phyloP scores from a whole-genome alignment of 2,888 invertebrate species.

The Balanococcus diminutus region DNA sequence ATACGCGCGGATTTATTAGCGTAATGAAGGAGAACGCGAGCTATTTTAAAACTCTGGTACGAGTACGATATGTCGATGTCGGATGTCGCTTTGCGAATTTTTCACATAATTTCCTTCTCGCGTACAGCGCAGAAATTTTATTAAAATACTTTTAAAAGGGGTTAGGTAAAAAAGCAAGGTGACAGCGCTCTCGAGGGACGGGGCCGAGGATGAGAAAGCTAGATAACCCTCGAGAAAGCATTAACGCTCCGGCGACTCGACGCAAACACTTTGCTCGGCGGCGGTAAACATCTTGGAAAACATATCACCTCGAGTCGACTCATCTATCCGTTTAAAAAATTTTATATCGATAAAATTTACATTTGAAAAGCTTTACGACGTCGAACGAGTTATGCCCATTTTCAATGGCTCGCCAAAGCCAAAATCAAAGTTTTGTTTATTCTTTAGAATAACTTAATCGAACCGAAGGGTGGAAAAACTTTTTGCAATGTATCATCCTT shows the following conservation, averaged over 20 bases:
- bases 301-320: not conserved
- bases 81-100: no score
- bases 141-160: not conserved
- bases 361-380: conserved; percentile 37
- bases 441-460: conserved; percentile 16
- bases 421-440: conserved; percentile 33
- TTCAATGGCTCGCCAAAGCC: not conserved
- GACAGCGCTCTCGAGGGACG: no score
- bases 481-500: conserved; percentile 23
- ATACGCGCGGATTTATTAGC: not conserved
- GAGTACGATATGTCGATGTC: no score
- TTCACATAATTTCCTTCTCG: not conserved
- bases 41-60: no score
- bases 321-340: not conserved
- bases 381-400: conserved; percentile 5
- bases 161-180: not conserved
- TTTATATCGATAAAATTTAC: conserved; percentile 29
- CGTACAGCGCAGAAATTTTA: not conserved
- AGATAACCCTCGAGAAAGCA: not conserved
- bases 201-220: not conserved
- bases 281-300: not conserved
- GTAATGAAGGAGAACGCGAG: not conserved
- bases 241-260: not conserved
- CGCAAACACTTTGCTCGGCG: not conserved
- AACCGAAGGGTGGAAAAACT: conserved; percentile 25